phyloP scores from a whole-genome alignment of 2,888 invertebrate genomes.

The Mechanitis messenoides region DNA sequence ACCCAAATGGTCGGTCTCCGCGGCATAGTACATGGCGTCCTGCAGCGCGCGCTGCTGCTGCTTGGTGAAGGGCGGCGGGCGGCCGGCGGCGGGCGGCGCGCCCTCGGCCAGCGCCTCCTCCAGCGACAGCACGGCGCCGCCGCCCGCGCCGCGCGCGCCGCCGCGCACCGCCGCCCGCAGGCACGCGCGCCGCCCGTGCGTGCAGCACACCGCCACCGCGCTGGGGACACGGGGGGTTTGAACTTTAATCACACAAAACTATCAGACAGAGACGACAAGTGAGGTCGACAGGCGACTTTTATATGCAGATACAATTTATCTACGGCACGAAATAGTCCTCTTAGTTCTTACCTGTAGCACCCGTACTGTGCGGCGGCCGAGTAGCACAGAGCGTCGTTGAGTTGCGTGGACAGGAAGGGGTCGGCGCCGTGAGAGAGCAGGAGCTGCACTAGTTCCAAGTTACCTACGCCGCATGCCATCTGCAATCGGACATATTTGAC shows the following conservation, averaged over 20 bases:
- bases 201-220: conserved; percentile 92
- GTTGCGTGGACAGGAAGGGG: conserved; percentile 89
- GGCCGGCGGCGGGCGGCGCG: conserved; percentile 58
- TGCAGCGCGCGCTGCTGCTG: conserved; percentile 89
- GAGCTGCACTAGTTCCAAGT: conserved; percentile 86
- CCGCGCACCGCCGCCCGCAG: conserved; percentile 81
- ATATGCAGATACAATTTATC: too few species aligned
- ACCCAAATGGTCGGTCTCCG: conserved; percentile 93
- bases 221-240: conserved; percentile 51
- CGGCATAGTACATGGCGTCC: conserved; percentile 96
- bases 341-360: conserved; percentile 79
- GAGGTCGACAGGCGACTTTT: too few species aligned
- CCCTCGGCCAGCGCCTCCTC: conserved; percentile 95
- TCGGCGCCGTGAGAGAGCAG: conserved; percentile 90
- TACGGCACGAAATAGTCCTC: too few species aligned
- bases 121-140: conserved; percentile 86
- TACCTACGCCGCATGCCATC: conserved; percentile 88
- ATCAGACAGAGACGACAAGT: background rate
- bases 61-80: conserved; percentile 79
- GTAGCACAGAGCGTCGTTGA: conserved; percentile 89
- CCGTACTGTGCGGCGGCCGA: conserved; percentile 91
- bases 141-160: conserved; percentile 75
- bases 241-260: background rate
- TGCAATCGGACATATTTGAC: conserved; percentile 34
- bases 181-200: conserved; percentile 88